Percentiles rank a stretch among this genome's conserved stretches.
Conservation (phyloP, 2,797 vertebrate species). For the Threskiornis aethiopicus region DNA sequence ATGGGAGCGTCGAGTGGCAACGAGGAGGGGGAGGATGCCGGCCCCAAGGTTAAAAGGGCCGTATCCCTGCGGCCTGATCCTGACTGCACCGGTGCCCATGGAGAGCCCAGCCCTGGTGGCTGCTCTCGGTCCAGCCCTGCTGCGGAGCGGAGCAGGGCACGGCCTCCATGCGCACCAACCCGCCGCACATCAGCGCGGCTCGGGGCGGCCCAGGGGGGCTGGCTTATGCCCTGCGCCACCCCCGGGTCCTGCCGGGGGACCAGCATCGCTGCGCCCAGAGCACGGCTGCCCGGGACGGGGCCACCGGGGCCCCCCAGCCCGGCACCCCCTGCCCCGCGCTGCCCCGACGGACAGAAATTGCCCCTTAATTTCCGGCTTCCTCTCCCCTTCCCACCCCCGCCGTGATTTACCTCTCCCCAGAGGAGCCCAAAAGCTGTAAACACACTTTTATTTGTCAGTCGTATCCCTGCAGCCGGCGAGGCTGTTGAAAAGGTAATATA, state of each 20-base stretch:
- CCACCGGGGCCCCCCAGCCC: accelerated
- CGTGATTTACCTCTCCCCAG: conserved; percentile 63
- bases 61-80: accelerated
- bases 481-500: conserved; percentile 62
- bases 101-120: accelerated
- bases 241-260: accelerated
- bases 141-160: background rate
- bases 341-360: background rate
- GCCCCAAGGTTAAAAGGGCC: accelerated
- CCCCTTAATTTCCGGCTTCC: conserved; percentile 14
- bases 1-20: accelerated
- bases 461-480: conserved; percentile 14
- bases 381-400: background rate
- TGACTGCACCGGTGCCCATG: accelerated
- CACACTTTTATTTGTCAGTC: conserved; percentile 67
- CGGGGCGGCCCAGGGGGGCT: background rate
- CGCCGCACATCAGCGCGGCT: accelerated
- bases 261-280: accelerated
- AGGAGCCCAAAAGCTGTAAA: conserved; percentile 64
- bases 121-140: background rate
- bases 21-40: background rate
- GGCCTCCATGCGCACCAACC: accelerated
- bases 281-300: accelerated
- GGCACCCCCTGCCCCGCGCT: accelerated
- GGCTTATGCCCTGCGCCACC: accelerated